A percentile compares a stretch with the other conserved stretches of the same genome.
Evolutionary conservation across 1,140 invertebrate genomes (phyloP).

Genomic region (Oryzaephilus surinamensis): DNA sequence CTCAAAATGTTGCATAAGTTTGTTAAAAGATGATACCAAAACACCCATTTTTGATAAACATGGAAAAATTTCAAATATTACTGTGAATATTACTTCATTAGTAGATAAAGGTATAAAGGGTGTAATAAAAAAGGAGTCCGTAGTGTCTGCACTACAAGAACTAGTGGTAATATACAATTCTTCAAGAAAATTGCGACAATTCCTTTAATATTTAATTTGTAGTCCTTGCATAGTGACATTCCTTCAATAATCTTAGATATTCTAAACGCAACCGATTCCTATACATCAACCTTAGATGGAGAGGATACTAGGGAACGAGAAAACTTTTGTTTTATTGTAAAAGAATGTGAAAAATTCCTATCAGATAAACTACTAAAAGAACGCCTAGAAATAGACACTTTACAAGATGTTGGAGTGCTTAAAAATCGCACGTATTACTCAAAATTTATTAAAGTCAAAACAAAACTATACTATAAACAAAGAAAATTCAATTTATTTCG

Average conservation of each 20-base stretch:
- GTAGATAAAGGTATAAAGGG: conserved; percentile 59
- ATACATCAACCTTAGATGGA: conserved; percentile 43
- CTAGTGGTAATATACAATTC: conserved; percentile 47
- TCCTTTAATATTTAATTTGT: conserved; percentile 5
- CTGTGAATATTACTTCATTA: conserved; percentile 47
- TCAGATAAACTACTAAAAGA: conserved; percentile 83
- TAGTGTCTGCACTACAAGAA: conserved; percentile 54
- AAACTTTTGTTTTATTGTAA: conserved; percentile 66
- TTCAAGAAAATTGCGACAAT: neutral
- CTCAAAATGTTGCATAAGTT: conserved; percentile 41
- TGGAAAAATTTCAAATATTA: conserved; percentile 40
- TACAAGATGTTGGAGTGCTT: conserved; percentile 86
- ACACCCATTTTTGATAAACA: conserved; percentile 44
- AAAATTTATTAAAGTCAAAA: conserved; percentile 97
- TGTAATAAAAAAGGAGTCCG: conserved; percentile 57
- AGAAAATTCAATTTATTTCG: conserved; percentile 97
- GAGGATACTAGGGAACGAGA: conserved; percentile 54
- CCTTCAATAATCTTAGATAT: conserved; percentile 68
- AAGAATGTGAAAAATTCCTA: conserved; percentile 67
- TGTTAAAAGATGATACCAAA: conserved; percentile 43
- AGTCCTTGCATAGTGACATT: conserved; percentile 63
- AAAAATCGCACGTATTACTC: conserved; percentile 86
- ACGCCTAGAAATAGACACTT: conserved; percentile 83
- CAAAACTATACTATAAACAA: conserved; percentile 98
- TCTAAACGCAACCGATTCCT: conserved; percentile 66